Conservation (phyloP, 2,888 invertebrate genomes). For the Ennomos fuscantarius region DNA sequence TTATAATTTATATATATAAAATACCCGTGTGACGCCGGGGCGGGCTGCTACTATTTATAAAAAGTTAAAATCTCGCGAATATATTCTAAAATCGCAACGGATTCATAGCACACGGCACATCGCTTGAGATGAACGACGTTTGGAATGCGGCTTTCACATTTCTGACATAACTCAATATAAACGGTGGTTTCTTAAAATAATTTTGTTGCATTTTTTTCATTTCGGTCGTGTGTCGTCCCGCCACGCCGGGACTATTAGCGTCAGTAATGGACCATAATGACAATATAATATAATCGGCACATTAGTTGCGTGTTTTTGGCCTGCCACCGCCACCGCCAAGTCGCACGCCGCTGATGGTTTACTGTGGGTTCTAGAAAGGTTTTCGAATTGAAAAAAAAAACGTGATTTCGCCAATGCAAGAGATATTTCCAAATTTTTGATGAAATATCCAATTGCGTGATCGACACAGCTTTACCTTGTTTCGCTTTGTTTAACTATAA, state of each 20-base stretch:
- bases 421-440: no score
- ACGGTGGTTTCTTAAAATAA: conserved; percentile 64
- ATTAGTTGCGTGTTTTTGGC: conserved; percentile 54
- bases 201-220: conserved; percentile 39
- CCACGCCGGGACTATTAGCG: conserved; percentile 67
- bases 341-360: conserved; percentile 32
- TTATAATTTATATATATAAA: no score
- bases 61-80: not conserved
- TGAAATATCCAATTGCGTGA: no score
- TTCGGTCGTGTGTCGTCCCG: conserved; percentile 62
- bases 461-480: no score
- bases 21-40: no score
- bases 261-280: conserved; percentile 77
- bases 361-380: conserved; percentile 14
- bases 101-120: conserved; percentile 19
- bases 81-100: conserved; percentile 24
- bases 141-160: conserved; percentile 63
- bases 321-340: conserved; percentile 30
- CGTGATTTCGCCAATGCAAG: no score
- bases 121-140: conserved; percentile 14
- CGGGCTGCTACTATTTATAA: not conserved
- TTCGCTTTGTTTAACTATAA: no score
- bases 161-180: conserved; percentile 60
- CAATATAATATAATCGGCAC: conserved; percentile 72
- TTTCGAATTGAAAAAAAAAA: not conserved